Evolutionary conservation across 2,888 invertebrate genomes (phyloP), one percentile per base, ranked within the genome.

Genomic region (Fragum fragum): DNA sequence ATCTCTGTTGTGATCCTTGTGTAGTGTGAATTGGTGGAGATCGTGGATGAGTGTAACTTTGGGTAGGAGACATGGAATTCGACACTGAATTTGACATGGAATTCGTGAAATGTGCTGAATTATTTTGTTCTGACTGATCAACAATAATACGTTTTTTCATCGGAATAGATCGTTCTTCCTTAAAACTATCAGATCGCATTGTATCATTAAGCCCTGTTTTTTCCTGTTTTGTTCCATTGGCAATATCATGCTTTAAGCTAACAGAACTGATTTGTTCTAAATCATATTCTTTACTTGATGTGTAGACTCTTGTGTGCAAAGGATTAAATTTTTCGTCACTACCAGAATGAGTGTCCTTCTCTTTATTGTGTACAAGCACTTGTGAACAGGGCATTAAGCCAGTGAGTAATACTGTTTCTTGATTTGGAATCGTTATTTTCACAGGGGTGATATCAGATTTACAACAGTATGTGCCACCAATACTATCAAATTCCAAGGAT

Each of bases 371-470:
- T 11, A 92, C 85, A 39, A 91, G 86, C 5, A 92, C 55, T 74
- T 92, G 91, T 1, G 89, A 84, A 76, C 88, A 88, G 18, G 90
- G 85, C 32, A 85, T 87, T 39, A 92, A 68, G 36, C 90, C 90
- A 23, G 91, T 89, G 73, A 92, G 79, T 32, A 92, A 85, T 47
- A 92, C 76, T 18, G 91, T 89, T 80, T 91, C 90, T 39, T 88
- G 84, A 14, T 88, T 80, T 1, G 92, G 91, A 72, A 92, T 87
- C 26, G 90, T 90, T 32, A 92, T 78, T 78, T 91, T 92, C 81
- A 91, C 52, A 9, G 90, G 90, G 21, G 86, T 82, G 16, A 89
- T 76, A 16, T 91, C 90, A 1, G 88, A 73, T 36, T 90, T 88
- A 73, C 90, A 90, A 73, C 91, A 90, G 79, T 86, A 87, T 0